Conservation (phyloP, 2,888 invertebrate genomes). For the Lithosia quadra region DNA sequence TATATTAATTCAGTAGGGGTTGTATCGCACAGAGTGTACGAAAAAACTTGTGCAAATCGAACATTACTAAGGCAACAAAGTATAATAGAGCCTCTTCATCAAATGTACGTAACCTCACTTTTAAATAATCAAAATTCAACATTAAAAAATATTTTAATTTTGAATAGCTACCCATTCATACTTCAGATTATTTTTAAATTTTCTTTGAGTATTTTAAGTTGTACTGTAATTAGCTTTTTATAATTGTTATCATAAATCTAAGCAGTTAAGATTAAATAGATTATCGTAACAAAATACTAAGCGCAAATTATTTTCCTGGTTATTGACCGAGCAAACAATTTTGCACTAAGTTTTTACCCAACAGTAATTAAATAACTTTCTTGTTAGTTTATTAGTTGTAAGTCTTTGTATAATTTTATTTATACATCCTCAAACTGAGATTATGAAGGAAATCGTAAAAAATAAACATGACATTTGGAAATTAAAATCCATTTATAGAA, state of each 20-base stretch:
- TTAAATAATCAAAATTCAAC: background rate
- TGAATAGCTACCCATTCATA: background rate
- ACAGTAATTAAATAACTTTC: no score
- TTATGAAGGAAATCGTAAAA: background rate
- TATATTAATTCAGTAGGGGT: no score
- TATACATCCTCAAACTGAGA: background rate
- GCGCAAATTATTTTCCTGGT: background rate
- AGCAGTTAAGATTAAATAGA: background rate
- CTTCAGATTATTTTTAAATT: background rate
- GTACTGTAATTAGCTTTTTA: background rate
- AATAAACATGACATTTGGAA: background rate
- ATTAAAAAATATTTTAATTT: background rate
- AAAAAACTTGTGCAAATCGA: no score
- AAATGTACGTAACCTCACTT: background rate
- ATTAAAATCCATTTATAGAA: constrained; percentile 9
- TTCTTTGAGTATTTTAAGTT: no score
- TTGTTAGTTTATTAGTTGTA: background rate
- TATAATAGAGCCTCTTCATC: background rate
- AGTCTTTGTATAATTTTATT: background rate
- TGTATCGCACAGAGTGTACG: no score
- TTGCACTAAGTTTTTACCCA: background rate
- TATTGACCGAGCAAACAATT: background rate
- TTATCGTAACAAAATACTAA: background rate
- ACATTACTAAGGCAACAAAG: no score
- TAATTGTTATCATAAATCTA: background rate